Evolutionary conservation across 1,140 invertebrate species (phyloP).

Genomic region (Neotoxoptera formosana): DNA sequence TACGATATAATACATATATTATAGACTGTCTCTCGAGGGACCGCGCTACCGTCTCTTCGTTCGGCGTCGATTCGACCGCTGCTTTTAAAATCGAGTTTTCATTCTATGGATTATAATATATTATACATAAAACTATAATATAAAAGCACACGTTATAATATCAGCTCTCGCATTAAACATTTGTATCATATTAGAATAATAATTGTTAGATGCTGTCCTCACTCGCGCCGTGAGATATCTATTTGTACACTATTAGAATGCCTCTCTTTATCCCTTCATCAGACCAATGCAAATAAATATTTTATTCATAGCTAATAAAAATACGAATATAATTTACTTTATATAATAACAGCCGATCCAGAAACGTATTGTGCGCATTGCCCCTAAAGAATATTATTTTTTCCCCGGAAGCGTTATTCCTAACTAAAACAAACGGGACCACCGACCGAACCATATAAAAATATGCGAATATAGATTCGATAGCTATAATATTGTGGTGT

Average conservation of each 20-base stretch:
- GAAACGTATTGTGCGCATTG: no score
- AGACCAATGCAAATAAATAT: no score
- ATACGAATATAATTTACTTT: no score
- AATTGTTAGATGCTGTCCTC: not conserved
- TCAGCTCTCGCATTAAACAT: not conserved
- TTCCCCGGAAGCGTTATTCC: no score
- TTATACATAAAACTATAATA: not conserved
- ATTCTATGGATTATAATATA: not conserved
- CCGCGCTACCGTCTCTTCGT: not conserved
- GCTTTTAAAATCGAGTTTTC: not conserved
- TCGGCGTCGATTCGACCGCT: not conserved
- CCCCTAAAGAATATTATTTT: no score
- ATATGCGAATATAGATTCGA: no score
- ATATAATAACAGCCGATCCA: no score
- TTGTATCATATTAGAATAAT: no score
- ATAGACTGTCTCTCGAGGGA: not conserved
- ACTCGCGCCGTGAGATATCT: not conserved
- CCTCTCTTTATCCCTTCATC: not conserved
- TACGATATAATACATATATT: not conserved
- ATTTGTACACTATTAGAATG: not conserved
- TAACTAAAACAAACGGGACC: no score
- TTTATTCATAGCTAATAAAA: no score
- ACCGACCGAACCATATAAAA: no score
- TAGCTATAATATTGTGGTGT: no score
- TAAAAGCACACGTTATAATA: not conserved